Evolutionary conservation across 2,888 invertebrate species (phyloP), one percentile per base, ranked within the genome.

Genomic region (Macrophya alboannulata): DNA sequence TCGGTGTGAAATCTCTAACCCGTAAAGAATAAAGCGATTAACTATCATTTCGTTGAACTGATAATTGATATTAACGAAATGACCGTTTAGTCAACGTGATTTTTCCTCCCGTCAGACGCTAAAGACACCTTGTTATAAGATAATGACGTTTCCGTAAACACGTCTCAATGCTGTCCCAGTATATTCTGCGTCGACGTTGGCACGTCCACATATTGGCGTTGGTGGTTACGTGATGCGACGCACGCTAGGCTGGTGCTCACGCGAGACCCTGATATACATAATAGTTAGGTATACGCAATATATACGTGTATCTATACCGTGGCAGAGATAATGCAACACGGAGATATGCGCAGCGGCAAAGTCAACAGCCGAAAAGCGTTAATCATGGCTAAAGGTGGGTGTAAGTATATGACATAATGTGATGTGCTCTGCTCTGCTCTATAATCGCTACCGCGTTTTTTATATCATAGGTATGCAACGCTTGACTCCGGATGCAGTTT

Each of bases 181-280:
- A n/a, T 77, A 77, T 55, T 45, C 45, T n/a, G 48, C 77, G 77
- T 77, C 77, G 77, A 55, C 59, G 81, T 55, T 55, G 25, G 62
- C 43, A 48, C 76, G 79, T 79, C 45, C 17, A 45, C 45, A 68
- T 68, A 21, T 83, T 83, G 83, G n/a, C 81, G 59, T 81, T 43
- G 21, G 59, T 59, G 84, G 84, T 77, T 85, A 85, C 85, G 85
- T 85, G 85, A 85, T 81, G 31, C 68, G 79, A 43, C 51, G 48
- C 85, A 85, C 85, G 62, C 43, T n/a, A 37, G 5, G 62, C 43
- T n/a, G 51, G 5, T 51, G 77, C 51, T 77, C 72, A 77, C 77
- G 77, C 77, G 51, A 51, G 62, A 40, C 79, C 59, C 79, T 79
- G 79, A 79, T 59, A 81, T 17, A 62, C 81, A 59, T 62, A 74